Conservation (phyloP, 2,888 invertebrate genomes). For the Petrophora chlorosata region DNA sequence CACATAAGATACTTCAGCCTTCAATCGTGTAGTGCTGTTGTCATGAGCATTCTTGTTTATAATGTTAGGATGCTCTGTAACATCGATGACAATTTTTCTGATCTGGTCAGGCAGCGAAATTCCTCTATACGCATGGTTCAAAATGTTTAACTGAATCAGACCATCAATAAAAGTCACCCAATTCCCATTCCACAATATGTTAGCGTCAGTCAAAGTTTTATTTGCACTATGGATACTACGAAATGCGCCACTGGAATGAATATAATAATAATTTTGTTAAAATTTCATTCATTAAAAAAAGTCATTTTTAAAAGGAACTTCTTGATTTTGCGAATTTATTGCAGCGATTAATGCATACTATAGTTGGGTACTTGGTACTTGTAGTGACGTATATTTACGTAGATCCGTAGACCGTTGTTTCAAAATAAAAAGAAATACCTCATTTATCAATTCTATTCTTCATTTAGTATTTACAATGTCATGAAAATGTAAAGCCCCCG, state of each 20-base stretch:
- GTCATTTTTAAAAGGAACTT: no score
- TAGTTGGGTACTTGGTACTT: no score
- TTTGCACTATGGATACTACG: conserved; percentile 39
- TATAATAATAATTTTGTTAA: background rate
- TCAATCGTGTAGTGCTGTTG: background rate
- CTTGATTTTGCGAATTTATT: no score
- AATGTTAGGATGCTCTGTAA: conserved; percentile 25
- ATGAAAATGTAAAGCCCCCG: no score
- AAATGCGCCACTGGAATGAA: conserved; percentile 45
- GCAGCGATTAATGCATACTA: no score
- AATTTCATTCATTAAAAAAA: background rate
- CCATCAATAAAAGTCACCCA: conserved; percentile 93
- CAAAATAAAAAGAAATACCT: no score
- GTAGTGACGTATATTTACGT: no score
- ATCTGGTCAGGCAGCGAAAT: conserved; percentile 84
- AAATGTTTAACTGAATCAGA: conserved; percentile 88
- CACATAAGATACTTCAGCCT: background rate
- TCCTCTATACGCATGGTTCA: conserved; percentile 83
- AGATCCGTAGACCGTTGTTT: no score
- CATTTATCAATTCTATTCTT: no score
- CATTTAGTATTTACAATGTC: no score
- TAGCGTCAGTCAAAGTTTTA: conserved; percentile 45
- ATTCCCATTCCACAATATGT: conserved; percentile 86
- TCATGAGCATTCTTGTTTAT: background rate
- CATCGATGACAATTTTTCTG: conserved; percentile 39